Conservation (phyloP, 1,140 invertebrate genomes). For the Achatina immaculata region DNA sequence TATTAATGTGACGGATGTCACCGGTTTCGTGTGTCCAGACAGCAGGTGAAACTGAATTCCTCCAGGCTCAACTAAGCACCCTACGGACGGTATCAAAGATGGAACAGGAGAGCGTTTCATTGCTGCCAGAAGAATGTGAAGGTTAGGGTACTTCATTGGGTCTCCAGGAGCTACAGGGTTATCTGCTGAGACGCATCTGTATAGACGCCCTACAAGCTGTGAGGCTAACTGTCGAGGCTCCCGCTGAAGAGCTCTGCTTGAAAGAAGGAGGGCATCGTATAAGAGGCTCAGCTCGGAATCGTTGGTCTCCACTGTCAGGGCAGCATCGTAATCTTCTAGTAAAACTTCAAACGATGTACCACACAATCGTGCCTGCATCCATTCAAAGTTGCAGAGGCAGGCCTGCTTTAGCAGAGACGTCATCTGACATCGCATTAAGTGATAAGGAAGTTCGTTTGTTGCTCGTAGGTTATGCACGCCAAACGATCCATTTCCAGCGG, state of each 20-base stretch:
- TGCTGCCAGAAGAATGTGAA: constrained; percentile 56
- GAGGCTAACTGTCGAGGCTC: constrained; percentile 96
- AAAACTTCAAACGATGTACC: constrained; percentile 91
- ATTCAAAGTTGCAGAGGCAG: constrained; percentile 97
- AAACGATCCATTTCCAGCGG: constrained; percentile 72
- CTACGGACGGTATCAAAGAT: constrained; percentile 61
- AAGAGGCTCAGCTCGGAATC: constrained; percentile 92
- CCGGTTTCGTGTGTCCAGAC: constrained; percentile 64
- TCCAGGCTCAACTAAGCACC: constrained; percentile 65
- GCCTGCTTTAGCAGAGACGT: constrained; percentile 92
- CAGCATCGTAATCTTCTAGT: constrained; percentile 94
- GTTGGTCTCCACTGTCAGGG: constrained; percentile 78
- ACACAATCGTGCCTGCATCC: constrained; percentile 95
- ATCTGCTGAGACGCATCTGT: constrained; percentile 59
- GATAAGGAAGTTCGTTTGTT: constrained; percentile 85
- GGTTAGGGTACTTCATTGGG: constrained; percentile 60
- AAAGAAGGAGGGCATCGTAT: constrained; percentile 91
- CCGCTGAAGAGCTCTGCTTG: constrained; percentile 78
- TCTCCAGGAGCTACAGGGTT: constrained; percentile 60
- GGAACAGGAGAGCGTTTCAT: constrained; percentile 59
- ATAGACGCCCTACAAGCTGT: constrained; percentile 89
- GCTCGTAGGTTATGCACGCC: constrained; percentile 84
- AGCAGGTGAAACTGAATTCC: constrained; percentile 65
- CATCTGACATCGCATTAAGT: constrained; percentile 83
- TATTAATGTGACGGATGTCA: constrained; percentile 63